Base-by-base conservation (phyloP, 2,888 invertebrate genomes). In the Leucophora obtusa region DNA sequence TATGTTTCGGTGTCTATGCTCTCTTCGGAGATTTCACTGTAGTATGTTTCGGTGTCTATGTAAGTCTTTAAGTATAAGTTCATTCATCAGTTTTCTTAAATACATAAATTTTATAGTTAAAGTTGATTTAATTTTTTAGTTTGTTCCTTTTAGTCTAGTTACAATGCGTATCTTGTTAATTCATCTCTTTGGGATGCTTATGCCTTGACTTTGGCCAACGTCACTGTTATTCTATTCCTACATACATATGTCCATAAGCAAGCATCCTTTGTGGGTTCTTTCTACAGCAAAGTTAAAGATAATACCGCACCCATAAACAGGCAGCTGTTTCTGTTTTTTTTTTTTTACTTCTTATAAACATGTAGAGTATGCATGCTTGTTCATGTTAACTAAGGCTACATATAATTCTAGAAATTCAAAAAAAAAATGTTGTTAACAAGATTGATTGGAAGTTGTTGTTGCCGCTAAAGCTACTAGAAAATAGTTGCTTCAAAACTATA, bases 231-330 rank as follows among this genome's bases (percentile, higher is more conserved):
- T 28, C 6, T 21, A 28, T 21, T n/a, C 56, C 10, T 58, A 38
- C 33, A 28, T 3, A 28, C 28, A 28, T 28, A 56, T 54, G 28
- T 9, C 24, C 24, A 7, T 11, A 3, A 2, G 15, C 35, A 10
- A 54, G 58, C 75, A 76, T 69, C 73, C 79, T 71, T 75, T 71
- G 70, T 79, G 79, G 60, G 62, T 71, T 70, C 73, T 56, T 70
- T 74, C 79, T 11, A 54, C 75, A 73, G 60, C 58, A 53, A 77
- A 63, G 59, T 69, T 51, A 38, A 69, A 68, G 60, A 76, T 62
- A 73, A 81, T 69, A 70, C 77, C 77, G 81, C 81, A 77, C 81
- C 81, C 81, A 81, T 81, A 77, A 74, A 73, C 73, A 77, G 77
- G 81, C 81, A 77, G 73, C 77, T 77, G 77, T 81, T 77, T 70